These are phyloP conservation scores for Aphelenchoides bicaudatus DNA, from an alignment of 2,888 invertebrate genomes.

Conservation along the genomic window DNA sequence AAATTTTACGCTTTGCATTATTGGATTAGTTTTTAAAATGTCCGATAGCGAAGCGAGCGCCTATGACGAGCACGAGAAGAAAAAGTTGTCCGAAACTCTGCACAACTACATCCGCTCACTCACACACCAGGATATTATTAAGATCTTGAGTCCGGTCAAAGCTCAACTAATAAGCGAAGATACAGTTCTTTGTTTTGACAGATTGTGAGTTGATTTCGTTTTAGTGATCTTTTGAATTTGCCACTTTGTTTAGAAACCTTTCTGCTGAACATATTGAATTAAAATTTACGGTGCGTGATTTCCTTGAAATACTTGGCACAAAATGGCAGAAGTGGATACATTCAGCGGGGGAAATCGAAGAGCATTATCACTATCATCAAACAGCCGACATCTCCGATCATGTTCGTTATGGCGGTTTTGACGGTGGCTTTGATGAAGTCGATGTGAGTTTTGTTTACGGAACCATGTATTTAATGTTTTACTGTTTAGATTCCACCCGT, in stretches of 20 bases:
- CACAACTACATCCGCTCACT: conserved; percentile 14
- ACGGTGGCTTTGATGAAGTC: no score
- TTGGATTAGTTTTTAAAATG: conserved; percentile 9
- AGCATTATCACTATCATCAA: not conserved
- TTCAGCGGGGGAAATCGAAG: conserved; percentile 14
- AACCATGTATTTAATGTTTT: conserved; percentile 23
- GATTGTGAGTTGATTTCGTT: conserved; percentile 31
- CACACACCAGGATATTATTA: conserved; percentile 25
- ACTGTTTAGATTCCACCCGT: conserved; percentile 30
- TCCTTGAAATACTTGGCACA: conserved; percentile 39
- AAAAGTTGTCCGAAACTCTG: conserved; percentile 4
- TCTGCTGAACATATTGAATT: conserved; percentile 48
- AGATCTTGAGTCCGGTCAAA: conserved; percentile 40
- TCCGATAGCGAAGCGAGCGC: not conserved
- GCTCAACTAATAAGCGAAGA: conserved; percentile 45
- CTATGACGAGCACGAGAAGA: conserved; percentile 1
- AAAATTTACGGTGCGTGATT: conserved; percentile 40
- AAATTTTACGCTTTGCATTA: no score
- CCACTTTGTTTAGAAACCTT: conserved; percentile 38
- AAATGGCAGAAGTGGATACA: conserved; percentile 48
- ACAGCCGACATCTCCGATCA: not conserved
- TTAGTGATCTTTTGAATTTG: not conserved
- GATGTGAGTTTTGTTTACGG: no score
- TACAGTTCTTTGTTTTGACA: conserved; percentile 46
- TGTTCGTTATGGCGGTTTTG: conserved; percentile 9